A percentile compares a stretch with the other conserved stretches of the same genome.
phyloP scores from a whole-genome alignment of 2,888 invertebrate genomes.

The Orchestes rusci region DNA sequence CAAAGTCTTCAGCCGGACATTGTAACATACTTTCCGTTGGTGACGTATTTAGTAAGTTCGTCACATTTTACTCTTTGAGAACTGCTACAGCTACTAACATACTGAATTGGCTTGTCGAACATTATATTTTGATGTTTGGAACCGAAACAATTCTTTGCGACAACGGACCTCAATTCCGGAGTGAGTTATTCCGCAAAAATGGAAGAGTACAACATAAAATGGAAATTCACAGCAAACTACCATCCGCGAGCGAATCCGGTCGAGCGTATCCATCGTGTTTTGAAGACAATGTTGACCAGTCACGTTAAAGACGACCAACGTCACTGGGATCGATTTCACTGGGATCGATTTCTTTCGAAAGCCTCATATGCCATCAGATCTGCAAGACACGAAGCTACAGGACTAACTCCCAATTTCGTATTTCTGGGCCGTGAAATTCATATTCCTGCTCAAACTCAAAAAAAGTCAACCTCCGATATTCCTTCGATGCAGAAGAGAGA shows the following conservation, averaged over 20 bases:
- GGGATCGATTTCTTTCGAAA: not conserved
- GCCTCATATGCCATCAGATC: not conserved
- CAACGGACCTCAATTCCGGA: conserved; percentile 5
- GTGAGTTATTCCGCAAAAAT: not conserved
- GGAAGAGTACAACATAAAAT: not conserved
- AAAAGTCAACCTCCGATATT: too few relatives aligned
- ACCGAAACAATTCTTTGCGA: conserved; percentile 4
- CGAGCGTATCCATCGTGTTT: not conserved
- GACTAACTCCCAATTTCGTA: conserved; percentile 4
- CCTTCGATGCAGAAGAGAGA: too few relatives aligned
- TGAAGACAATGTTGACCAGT: not conserved
- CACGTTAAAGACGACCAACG: not conserved
- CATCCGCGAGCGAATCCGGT: not conserved
- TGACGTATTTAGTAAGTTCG: conserved; percentile 7
- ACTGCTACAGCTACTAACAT: conserved; percentile 2
- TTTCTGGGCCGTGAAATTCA: conserved; percentile 1
- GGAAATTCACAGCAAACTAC: not conserved
- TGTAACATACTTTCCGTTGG: conserved; percentile 11
- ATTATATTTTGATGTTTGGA: conserved; percentile 4
- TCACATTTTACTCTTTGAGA: conserved; percentile 4
- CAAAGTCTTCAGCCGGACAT: conserved; percentile 8
- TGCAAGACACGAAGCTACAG: not conserved
- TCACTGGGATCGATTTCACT: too few relatives aligned
- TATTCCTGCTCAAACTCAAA: too few relatives aligned
- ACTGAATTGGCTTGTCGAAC: not conserved